Evolutionary conservation across 2,888 invertebrate species (phyloP).

Genomic region (Drosophila macrospina): DNA sequence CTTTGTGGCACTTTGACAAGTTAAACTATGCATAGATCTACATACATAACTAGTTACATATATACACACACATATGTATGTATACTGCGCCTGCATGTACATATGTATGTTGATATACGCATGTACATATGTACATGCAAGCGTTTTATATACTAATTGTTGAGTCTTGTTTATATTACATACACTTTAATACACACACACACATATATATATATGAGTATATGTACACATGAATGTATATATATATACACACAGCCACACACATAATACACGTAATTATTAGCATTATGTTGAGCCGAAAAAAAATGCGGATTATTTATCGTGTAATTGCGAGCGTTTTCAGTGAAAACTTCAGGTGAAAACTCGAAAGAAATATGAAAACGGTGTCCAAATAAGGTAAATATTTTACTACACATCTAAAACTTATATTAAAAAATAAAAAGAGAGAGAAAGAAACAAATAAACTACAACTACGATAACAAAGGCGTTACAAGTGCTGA

Average conservation of each 20-base stretch:
- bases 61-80: constrained; percentile 21
- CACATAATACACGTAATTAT: constrained; percentile 34
- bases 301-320: constrained; percentile 33
- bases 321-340: constrained; percentile 73
- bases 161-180: constrained; percentile 73
- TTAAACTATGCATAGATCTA: constrained; percentile 15
- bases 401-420: constrained; percentile 62
- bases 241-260: constrained; percentile 6
- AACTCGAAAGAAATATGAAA: constrained; percentile 16
- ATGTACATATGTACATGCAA: constrained; percentile 24
- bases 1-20: constrained; percentile 45
- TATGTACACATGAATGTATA: constrained; percentile 4
- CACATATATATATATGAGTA: constrained; percentile 9
- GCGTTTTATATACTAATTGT: constrained; percentile 61
- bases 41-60: constrained; percentile 16
- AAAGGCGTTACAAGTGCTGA: constrained; percentile 50
- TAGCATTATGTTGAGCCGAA: constrained; percentile 66
- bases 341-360: constrained; percentile 75
- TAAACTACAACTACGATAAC: constrained; percentile 1
- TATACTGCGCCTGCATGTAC: constrained; percentile 24
- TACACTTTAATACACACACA: constrained; percentile 24
- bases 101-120: constrained; percentile 19
- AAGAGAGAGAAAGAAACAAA: neutral
- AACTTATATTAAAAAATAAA: constrained; percentile 11
- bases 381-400: constrained; percentile 72